A percentile compares a stretch with the other conserved stretches of the same genome.
Conservation (phyloP, 2,797 vertebrate genomes). For the Parauchenoglanis ngamensis region DNA sequence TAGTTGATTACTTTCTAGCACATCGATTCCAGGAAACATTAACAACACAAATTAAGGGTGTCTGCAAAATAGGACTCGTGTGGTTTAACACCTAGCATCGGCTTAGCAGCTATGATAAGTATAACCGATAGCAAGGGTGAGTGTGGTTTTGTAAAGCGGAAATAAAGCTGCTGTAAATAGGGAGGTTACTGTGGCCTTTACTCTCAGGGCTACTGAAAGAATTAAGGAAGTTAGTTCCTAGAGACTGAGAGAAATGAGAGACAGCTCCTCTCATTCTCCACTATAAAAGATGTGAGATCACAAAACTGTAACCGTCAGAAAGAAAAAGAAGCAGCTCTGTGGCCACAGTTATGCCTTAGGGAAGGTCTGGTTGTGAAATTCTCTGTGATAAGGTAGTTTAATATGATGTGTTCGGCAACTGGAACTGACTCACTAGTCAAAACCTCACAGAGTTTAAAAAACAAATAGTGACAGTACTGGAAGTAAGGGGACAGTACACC, state of each 20-base stretch:
- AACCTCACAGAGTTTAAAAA: not conserved
- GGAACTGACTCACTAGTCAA: conserved; percentile 21
- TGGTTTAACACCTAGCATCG: conserved; percentile 47
- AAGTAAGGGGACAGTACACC: conserved; percentile 10
- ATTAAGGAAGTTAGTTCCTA: conserved; percentile 57
- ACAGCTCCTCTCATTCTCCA: not conserved
- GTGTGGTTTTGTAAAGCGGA: conserved; percentile 59
- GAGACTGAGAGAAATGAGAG: conserved; percentile 15
- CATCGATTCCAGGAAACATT: conserved; percentile 51
- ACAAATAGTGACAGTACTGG: not conserved
- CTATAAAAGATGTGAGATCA: conserved; percentile 6
- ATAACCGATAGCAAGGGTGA: conserved; percentile 47
- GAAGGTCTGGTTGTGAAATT: conserved; percentile 35
- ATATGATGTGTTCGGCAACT: conserved; percentile 33
- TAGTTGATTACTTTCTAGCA: conserved; percentile 47
- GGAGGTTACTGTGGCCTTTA: conserved; percentile 46
- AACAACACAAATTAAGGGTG: conserved; percentile 37
- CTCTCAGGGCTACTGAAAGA: conserved; percentile 56
- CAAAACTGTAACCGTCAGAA: conserved; percentile 20
- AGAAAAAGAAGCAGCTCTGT: conserved; percentile 7
- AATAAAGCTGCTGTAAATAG: conserved; percentile 60
- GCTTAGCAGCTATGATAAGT: conserved; percentile 40
- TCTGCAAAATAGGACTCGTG: not conserved
- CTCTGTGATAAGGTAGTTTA: conserved; percentile 30
- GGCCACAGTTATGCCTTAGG: conserved; percentile 36